Conservation (phyloP, 2,797 vertebrate genomes). For the Tauraco hartlaubi region DNA sequence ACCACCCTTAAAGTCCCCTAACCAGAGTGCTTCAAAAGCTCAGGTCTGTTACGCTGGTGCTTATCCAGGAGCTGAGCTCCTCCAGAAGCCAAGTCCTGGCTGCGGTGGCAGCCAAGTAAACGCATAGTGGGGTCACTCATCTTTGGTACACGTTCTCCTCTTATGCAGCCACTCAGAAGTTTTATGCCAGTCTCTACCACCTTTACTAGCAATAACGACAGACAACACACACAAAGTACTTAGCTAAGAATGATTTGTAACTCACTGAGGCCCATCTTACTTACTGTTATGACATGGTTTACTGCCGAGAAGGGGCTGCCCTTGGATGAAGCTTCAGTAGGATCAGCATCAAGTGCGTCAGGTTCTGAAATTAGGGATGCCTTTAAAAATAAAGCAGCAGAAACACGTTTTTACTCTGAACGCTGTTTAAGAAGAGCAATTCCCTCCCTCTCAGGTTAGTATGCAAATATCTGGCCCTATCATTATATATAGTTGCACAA, state of each 20-base stretch:
- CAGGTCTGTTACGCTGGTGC: neutral
- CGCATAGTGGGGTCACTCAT: rapidly evolving
- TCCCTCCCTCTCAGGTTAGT: neutral
- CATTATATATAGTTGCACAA: neutral
- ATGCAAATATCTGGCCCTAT: neutral
- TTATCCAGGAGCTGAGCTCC: neutral
- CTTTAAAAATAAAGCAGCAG: constrained; percentile 40
- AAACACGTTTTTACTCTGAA: neutral
- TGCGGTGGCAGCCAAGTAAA: neutral
- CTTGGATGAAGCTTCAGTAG: constrained; percentile 63
- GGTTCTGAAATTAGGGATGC: constrained; percentile 61
- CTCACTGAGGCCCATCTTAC: neutral
- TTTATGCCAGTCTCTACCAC: neutral
- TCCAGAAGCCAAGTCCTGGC: neutral
- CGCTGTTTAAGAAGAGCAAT: neutral
- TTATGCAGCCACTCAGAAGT: neutral
- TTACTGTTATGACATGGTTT: constrained; percentile 84
- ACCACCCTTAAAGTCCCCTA: neutral
- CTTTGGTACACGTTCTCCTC: neutral
- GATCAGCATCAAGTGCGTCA: neutral
- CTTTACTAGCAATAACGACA: neutral
- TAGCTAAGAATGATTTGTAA: neutral
- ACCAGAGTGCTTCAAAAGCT: neutral
- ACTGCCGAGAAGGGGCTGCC: constrained; percentile 52
- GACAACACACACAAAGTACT: neutral